A percentile compares a stretch with the other conserved stretches of the same genome.
Evolutionary conservation across 2,113 vertebrate genomes (phyloP).

Genomic region (Pipa parva): DNA sequence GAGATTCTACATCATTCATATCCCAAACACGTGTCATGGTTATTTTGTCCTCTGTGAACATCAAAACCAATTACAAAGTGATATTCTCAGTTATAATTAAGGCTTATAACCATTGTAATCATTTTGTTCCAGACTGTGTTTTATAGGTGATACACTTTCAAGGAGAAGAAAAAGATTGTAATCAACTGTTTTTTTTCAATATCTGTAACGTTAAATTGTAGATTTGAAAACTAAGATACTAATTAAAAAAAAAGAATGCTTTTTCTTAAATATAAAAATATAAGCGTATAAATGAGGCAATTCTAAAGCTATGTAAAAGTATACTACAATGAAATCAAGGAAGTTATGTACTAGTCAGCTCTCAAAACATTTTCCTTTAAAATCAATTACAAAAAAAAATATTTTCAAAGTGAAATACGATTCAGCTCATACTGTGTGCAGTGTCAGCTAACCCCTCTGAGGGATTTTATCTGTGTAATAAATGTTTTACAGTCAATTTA

Average conservation of each 20-base stretch:
- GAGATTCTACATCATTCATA: conserved; percentile 27
- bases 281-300: not conserved
- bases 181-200: not conserved
- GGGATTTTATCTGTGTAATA: conserved; percentile 34
- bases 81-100: conserved; percentile 35
- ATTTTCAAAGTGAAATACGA: conserved; percentile 13
- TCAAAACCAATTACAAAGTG: conserved; percentile 37
- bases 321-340: too few relatives aligned
- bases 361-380: conserved; percentile 8
- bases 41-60: conserved; percentile 33
- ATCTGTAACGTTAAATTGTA: not conserved
- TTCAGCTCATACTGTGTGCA: not conserved
- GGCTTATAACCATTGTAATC: conserved; percentile 14
- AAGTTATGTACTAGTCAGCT: not conserved
- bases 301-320: not conserved
- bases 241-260: not conserved
- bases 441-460: conserved; percentile 9
- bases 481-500: conserved; percentile 41
- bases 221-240: not conserved
- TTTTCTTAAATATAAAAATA: not conserved
- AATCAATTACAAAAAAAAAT: conserved; percentile 16
- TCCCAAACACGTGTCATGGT: conserved; percentile 37
- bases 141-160: conserved; percentile 7
- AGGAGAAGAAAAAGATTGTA: not conserved
- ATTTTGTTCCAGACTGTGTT: conserved; percentile 17